Conservation (phyloP, 2,888 invertebrate genomes). For the Drosophila niveifrons region DNA sequence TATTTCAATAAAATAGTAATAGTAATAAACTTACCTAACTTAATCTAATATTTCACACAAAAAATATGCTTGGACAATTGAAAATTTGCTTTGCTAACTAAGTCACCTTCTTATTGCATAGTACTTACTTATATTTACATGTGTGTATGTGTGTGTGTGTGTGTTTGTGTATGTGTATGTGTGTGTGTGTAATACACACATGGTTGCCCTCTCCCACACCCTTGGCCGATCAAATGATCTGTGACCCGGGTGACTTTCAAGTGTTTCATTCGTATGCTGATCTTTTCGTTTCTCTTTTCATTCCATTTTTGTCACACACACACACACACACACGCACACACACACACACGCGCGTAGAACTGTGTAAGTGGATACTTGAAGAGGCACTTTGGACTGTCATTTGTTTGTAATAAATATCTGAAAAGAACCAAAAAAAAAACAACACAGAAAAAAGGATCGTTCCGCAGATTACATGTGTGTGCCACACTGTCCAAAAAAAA, state of each 20-base stretch:
- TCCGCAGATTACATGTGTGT: slow-evolving; percentile 38
- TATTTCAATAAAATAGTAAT: too few relatives aligned
- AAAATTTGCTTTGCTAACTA: too few relatives aligned
- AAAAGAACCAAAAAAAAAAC: slow-evolving; percentile 10
- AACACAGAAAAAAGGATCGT: slow-evolving; percentile 43
- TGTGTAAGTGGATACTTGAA: slow-evolving; percentile 78
- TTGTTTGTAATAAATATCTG: slow-evolving; percentile 71
- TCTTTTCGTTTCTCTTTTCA: neutral
- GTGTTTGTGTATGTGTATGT: too few relatives aligned
- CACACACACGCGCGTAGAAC: neutral
- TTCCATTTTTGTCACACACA: slow-evolving; percentile 18
- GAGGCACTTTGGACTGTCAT: slow-evolving; percentile 68
- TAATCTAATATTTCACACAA: too few relatives aligned
- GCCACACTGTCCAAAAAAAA: neutral
- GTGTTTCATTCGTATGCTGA: too few relatives aligned
- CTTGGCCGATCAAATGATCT: slow-evolving; percentile 58
- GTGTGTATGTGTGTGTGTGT: too few relatives aligned
- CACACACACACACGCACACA: too few relatives aligned
- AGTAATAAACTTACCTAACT: too few relatives aligned
- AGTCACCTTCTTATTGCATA: too few relatives aligned
- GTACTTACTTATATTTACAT: too few relatives aligned
- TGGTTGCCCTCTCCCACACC: neutral
- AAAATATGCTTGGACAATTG: too few relatives aligned
- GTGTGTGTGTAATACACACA: neutral
- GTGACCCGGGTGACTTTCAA: slow-evolving; percentile 60